Evolutionary conservation across 2,797 vertebrate species (phyloP).

Genomic region (Nannoperca obscura): DNA sequence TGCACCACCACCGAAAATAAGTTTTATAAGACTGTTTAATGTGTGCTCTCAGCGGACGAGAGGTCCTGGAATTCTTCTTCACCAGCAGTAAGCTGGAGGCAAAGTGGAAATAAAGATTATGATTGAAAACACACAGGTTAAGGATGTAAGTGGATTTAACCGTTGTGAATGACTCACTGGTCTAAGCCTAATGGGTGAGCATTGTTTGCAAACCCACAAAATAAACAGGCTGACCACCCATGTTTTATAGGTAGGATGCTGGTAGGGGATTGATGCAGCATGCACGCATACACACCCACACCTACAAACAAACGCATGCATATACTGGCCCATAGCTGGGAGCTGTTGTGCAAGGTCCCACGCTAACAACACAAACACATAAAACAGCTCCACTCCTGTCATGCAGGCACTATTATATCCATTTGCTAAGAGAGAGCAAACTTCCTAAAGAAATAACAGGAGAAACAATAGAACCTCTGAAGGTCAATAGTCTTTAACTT

Average conservation of each 20-base stretch:
- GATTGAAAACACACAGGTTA: constrained; percentile 66
- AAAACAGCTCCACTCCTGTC: constrained; percentile 74
- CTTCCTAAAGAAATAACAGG: constrained; percentile 52
- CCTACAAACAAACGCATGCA: constrained; percentile 51
- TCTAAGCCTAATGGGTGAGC: constrained; percentile 50
- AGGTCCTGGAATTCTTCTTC: constrained; percentile 53
- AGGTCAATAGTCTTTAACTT: constrained; percentile 22
- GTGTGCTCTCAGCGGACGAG: constrained; percentile 25
- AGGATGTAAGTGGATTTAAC: constrained; percentile 58
- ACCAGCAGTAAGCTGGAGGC: constrained; percentile 60
- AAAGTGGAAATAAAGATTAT: constrained; percentile 64
- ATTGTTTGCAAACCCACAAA: constrained; percentile 66
- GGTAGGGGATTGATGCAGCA: constrained; percentile 56
- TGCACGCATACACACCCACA: constrained; percentile 50
- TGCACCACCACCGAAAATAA: constrained; percentile 25
- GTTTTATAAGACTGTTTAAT: constrained; percentile 55
- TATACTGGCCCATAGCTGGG: constrained; percentile 41
- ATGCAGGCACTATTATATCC: constrained; percentile 59
- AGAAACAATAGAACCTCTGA: constrained; percentile 48
- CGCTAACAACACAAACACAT: constrained; percentile 69
- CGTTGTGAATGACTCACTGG: constrained; percentile 54
- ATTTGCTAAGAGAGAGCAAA: constrained; percentile 54
- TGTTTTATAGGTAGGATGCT: constrained; percentile 75
- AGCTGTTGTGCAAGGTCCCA: constrained; percentile 58
- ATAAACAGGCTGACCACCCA: constrained; percentile 80